These are phyloP conservation scores for Cremastobaeus sp. DNA, from an alignment of 2,888 invertebrate genomes.

Conservation along the genomic window DNA sequence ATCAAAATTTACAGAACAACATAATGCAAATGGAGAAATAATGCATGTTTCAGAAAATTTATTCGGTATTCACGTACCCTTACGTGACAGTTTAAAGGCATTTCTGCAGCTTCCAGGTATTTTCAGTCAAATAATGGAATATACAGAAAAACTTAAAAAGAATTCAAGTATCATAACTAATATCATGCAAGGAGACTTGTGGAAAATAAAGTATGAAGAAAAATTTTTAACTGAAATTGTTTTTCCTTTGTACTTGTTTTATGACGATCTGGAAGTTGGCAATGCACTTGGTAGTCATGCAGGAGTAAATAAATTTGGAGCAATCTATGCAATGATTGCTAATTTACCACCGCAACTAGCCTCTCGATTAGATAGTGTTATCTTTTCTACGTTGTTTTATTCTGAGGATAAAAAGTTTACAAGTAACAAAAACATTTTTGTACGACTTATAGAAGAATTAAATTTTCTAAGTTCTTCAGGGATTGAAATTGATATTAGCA, in stretches of 20 bases:
- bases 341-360: slow-evolving; percentile 1
- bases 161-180: slow-evolving; percentile 1
- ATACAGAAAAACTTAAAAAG: background rate
- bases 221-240: slow-evolving; percentile 4
- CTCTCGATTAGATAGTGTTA: slow-evolving; percentile 10
- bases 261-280: slow-evolving; percentile 12
- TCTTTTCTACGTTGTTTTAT: slow-evolving; percentile 9
- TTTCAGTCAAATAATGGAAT: slow-evolving; percentile 9
- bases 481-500: background rate
- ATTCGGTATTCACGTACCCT: background rate
- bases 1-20: background rate
- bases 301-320: slow-evolving; percentile 19
- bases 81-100: slow-evolving; percentile 2
- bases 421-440: slow-evolving; percentile 3
- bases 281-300: slow-evolving; percentile 21
- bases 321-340: slow-evolving; percentile 1
- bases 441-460: slow-evolving; percentile 9
- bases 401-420: background rate
- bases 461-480: slow-evolving; percentile 12
- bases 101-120: slow-evolving; percentile 16
- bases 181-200: slow-evolving; percentile 6
- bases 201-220: background rate
- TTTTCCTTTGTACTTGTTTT: slow-evolving; percentile 13
- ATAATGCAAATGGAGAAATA: background rate
- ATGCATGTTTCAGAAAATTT: background rate